Percentiles rank a stretch among this genome's conserved stretches.
Evolutionary conservation across 2,113 vertebrate species (phyloP).

Genomic region (Epinephelus lanceolatus): DNA sequence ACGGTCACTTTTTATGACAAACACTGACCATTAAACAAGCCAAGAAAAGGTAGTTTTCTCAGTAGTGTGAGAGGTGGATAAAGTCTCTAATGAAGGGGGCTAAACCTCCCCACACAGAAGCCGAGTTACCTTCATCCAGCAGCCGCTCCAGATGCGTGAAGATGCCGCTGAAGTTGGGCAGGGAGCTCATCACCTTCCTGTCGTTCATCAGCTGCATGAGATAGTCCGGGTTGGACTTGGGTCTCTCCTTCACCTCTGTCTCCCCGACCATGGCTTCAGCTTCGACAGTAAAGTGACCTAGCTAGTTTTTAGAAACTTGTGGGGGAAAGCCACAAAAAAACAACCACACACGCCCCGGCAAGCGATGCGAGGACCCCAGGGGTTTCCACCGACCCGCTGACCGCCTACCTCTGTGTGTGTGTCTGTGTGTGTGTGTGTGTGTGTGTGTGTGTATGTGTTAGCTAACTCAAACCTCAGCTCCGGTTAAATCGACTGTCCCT

Average conservation of each 20-base stretch:
- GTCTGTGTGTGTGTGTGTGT: too few relatives aligned
- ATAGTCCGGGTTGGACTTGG: conserved; percentile 97
- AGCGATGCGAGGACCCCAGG: conserved; percentile 56
- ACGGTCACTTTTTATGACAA: conserved; percentile 12
- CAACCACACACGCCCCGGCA: conserved; percentile 35
- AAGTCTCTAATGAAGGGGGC: neutral
- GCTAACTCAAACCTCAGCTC: conserved; percentile 43
- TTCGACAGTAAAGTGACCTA: conserved; percentile 17
- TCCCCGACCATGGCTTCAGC: conserved; percentile 92
- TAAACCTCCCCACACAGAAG: too few relatives aligned
- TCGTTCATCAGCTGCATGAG: conserved; percentile 99
- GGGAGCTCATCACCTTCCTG: conserved; percentile 97
- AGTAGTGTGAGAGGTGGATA: conserved; percentile 17
- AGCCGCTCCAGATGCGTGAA: conserved; percentile 98
- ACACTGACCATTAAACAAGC: neutral
- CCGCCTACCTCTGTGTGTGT: conserved; percentile 23
- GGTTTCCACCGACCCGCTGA: conserved; percentile 61
- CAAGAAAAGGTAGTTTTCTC: neutral
- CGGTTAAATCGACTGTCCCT: conserved; percentile 39
- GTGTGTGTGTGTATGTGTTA: too few relatives aligned
- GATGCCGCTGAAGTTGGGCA: conserved; percentile 99
- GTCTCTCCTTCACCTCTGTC: conserved; percentile 98
- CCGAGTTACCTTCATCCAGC: conserved; percentile 92
- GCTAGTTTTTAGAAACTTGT: neutral
- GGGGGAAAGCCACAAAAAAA: neutral